A percentile compares a stretch with the other conserved stretches of the same genome.
These are phyloP conservation scores for Arctocebus calabarensis DNA, from an alignment of 2,797 vertebrate species.

Conservation along the genomic window DNA sequence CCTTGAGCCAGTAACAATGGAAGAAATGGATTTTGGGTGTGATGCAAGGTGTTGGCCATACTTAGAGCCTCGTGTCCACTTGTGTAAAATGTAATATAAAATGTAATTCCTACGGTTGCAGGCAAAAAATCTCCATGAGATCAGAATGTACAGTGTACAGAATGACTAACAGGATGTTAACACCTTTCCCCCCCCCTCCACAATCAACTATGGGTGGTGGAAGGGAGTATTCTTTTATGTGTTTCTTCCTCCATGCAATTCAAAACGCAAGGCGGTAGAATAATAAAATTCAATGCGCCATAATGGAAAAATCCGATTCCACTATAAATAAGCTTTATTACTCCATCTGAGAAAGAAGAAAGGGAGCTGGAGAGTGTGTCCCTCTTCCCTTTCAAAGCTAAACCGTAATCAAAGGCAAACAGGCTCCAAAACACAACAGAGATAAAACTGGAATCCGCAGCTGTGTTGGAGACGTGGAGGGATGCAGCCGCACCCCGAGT, in stretches of 20 bases:
- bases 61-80: neutral
- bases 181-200: neutral
- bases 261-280: neutral
- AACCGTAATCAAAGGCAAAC: conserved; percentile 31
- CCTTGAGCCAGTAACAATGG: too few relatives aligned
- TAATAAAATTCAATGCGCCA: neutral
- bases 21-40: neutral
- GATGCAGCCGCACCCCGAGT: fast-evolving
- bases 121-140: neutral
- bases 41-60: neutral
- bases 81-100: neutral
- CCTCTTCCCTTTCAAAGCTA: neutral
- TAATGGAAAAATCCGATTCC: neutral
- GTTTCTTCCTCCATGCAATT: neutral
- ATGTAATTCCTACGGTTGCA: neutral
- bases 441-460: conserved; percentile 71
- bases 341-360: conserved; percentile 45
- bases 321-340: neutral
- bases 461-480: neutral
- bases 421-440: conserved; percentile 17
- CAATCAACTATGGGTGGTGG: neutral
- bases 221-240: neutral
- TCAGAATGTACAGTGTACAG: neutral
- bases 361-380: fast-evolving
- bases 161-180: neutral